Conservation (phyloP, 2,888 invertebrate species). For the Microlaimidae sp. region DNA sequence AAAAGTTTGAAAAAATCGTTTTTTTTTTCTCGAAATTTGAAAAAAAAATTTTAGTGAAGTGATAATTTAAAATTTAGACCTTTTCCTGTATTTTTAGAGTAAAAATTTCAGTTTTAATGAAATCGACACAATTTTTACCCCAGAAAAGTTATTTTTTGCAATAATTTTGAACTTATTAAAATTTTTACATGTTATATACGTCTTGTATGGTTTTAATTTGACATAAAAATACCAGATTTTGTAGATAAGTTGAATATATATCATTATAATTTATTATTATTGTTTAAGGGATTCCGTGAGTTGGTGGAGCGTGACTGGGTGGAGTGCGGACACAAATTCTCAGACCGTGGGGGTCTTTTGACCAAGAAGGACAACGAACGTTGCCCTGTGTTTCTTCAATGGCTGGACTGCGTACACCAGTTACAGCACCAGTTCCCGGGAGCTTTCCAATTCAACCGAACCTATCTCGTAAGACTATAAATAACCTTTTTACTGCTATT, state of each 20-base stretch:
- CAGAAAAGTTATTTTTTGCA: too few species aligned
- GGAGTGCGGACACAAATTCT: slow-evolving; percentile 93
- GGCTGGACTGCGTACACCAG: slow-evolving; percentile 91
- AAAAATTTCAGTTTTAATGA: too few species aligned
- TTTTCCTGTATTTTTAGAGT: too few species aligned
- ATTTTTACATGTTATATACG: slow-evolving; percentile 2
- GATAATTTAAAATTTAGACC: background rate
- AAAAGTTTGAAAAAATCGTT: too few species aligned
- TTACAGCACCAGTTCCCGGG: slow-evolving; percentile 67
- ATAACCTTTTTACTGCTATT: too few species aligned
- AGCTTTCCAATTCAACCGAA: slow-evolving; percentile 83
- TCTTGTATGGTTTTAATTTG: background rate
- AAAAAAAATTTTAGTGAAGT: too few species aligned
- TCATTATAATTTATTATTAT: slow-evolving; percentile 11
- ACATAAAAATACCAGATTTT: slow-evolving; percentile 9
- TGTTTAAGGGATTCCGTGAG: slow-evolving; percentile 70
- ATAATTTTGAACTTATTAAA: too few species aligned
- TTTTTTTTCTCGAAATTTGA: too few species aligned
- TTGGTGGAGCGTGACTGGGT: slow-evolving; percentile 91
- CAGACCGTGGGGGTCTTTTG: slow-evolving; percentile 61
- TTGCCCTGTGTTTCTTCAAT: slow-evolving; percentile 91
- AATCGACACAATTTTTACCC: too few species aligned
- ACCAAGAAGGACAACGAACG: slow-evolving; percentile 77
- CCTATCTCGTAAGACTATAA: slow-evolving; percentile 70
- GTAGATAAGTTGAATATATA: background rate